Conservation (phyloP, 2,888 invertebrate genomes). For the Helobdella robusta region DNA sequence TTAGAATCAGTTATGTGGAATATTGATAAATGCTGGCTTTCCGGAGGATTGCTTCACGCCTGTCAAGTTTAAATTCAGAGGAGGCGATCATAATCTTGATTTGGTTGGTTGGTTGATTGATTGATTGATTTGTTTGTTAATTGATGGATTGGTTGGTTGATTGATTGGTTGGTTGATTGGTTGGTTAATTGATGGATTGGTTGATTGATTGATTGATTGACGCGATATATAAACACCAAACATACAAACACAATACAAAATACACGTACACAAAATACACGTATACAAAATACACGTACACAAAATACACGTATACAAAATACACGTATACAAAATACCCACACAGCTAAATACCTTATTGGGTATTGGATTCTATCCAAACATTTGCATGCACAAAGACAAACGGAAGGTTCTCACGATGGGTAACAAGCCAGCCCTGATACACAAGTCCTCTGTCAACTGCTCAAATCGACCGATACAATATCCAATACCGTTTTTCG, state of each 20-base stretch:
- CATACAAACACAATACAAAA: background rate
- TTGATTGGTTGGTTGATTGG: no score
- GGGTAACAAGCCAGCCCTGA: conserved; percentile 83
- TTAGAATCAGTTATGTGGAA: conserved; percentile 60
- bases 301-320: no score
- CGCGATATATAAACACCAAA: no score
- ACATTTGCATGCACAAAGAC: conserved; percentile 87
- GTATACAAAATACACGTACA: no score
- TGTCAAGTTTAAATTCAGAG: conserved; percentile 64
- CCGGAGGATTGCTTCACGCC: conserved; percentile 75
- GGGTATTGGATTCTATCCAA: conserved; percentile 86
- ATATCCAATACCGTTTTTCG: conserved; percentile 87
- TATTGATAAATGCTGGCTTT: conserved; percentile 69
- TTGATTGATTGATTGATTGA: no score
- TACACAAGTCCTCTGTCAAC: conserved; percentile 94
- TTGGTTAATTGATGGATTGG: no score
- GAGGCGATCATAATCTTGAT: conserved; percentile 65
- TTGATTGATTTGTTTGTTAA: no score
- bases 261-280: no score
- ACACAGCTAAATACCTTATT: conserved; percentile 64
- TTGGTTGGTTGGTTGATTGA: conserved; percentile 51
- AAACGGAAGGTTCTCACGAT: conserved; percentile 89
- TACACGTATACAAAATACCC: no score
- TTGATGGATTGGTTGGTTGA: no score
- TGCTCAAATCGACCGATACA: conserved; percentile 58